Percentiles rank a stretch among this genome's conserved stretches.
Evolutionary conservation across 2,113 vertebrate genomes (phyloP).

Genomic region (Brachypodius melanocephalos): DNA sequence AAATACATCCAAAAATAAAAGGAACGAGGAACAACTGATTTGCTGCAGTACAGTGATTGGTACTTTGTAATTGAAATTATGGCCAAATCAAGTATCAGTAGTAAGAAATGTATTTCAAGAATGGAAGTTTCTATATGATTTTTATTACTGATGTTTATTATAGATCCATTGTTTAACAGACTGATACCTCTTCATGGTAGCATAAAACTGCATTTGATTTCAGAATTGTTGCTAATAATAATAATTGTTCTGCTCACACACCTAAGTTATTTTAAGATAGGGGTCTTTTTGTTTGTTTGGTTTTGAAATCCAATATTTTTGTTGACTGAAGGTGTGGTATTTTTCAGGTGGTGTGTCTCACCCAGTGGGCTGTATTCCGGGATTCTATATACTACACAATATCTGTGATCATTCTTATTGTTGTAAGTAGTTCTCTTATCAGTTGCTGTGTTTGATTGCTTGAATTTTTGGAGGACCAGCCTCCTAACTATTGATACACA

Average conservation of each 20-base stretch:
- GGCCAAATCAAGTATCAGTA: not conserved
- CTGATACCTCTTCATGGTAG: not conserved
- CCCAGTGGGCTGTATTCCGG: conserved; percentile 92
- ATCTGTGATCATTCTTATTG: conserved; percentile 88
- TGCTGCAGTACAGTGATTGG: not conserved
- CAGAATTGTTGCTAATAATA: not conserved
- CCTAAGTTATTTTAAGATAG: not conserved
- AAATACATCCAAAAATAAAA: not conserved
- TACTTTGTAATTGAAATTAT: not conserved
- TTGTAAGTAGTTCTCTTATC: conserved; percentile 77
- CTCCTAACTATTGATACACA: not conserved
- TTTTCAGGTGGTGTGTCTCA: conserved; percentile 88
- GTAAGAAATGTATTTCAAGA: not conserved
- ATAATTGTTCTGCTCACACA: not conserved
- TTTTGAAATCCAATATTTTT: not conserved
- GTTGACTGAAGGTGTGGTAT: not conserved
- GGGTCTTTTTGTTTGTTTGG: not conserved
- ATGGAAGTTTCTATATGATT: not conserved
- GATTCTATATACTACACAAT: conserved; percentile 93
- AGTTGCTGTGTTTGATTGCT: not conserved
- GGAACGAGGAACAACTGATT: not conserved
- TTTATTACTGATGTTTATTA: not conserved
- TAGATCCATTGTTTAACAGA: not conserved
- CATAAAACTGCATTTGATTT: not conserved
- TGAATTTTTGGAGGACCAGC: not conserved